Evolutionary conservation across 2,113 vertebrate species (phyloP), one percentile per base, ranked within the genome.

Genomic region (Ameiurus melas): DNA sequence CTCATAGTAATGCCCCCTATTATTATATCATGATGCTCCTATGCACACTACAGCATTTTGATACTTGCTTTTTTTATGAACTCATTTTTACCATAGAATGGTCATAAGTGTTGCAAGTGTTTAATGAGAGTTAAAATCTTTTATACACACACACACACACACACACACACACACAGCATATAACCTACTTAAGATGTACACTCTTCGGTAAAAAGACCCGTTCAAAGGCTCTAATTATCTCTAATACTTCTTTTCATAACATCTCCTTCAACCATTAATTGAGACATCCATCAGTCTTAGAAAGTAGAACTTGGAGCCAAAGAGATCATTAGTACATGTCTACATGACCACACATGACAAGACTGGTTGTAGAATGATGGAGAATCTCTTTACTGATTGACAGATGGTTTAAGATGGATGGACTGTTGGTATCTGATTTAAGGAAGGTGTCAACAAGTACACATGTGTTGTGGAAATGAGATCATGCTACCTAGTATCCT

Each of bases 1-100:
- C 79, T 90, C 89, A 66, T 86, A 93, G 85, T 90, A 90, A 91
- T 92, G 87, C 83, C 53, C 53, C 86, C 81, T 89, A 80, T 81
- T 82, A 91, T 84, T 89, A 90, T 91, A 91, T 85, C 88, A 70
- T 73, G 43, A 86, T 71, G 80, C 62, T 70, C 57, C 25, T 27
- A 87, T 39, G 27, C 86, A 83, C 83, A 89, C 58, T 73, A 85
- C 58, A 83, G 60, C 25, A 85, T 81, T 88, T 71, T 66, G 75
- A 81, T 73, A 62, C 33, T 87, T 16, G 25, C 27, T 55, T 30
- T 83, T 62, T 36, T 83, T 62, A 22, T 83, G 20, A 83, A 7
- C 30, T 58, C 79, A 75, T 75, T 75, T 30, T 1, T 30, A 57
- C 2, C 7, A 33, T 22, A 19, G 19, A 58, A 20, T 36, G 1